Conservation (phyloP, 2,113 vertebrate species). For the Proterorhinus semilunaris region DNA sequence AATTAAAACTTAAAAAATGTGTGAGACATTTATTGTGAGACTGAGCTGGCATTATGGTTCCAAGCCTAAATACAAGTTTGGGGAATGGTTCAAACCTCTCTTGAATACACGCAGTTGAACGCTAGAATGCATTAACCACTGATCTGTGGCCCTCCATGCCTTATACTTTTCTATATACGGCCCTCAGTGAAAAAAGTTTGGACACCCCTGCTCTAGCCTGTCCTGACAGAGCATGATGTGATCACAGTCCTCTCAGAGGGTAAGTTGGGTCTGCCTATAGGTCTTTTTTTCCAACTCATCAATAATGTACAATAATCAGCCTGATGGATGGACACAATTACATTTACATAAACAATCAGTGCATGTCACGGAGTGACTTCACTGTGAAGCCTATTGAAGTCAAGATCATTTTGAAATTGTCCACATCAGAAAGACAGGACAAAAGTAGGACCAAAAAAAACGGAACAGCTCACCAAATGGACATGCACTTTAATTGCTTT, state of each 20-base stretch:
- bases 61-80: no score
- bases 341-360: background rate
- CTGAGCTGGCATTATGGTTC: no score
- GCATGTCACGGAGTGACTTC: background rate
- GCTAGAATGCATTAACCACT: no score
- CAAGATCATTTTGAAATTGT: background rate
- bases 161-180: no score
- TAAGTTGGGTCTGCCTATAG: background rate
- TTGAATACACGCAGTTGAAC: no score
- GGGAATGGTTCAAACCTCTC: no score
- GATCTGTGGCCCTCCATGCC: no score
- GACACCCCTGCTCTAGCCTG: constrained; percentile 3
- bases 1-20: no score
- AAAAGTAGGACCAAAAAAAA: background rate
- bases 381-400: background rate
- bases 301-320: constrained; percentile 23
- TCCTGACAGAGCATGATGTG: constrained; percentile 10
- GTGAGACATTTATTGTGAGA: no score
- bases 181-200: no score
- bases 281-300: constrained; percentile 6
- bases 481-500: no score
- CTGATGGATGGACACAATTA: background rate
- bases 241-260: constrained; percentile 22
- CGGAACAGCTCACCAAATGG: background rate
- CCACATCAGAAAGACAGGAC: background rate